Percentiles rank a stretch among this genome's conserved stretches.
Evolutionary conservation across 2,888 invertebrate genomes (phyloP).

Genomic region (Steinernema carpocapsae): DNA sequence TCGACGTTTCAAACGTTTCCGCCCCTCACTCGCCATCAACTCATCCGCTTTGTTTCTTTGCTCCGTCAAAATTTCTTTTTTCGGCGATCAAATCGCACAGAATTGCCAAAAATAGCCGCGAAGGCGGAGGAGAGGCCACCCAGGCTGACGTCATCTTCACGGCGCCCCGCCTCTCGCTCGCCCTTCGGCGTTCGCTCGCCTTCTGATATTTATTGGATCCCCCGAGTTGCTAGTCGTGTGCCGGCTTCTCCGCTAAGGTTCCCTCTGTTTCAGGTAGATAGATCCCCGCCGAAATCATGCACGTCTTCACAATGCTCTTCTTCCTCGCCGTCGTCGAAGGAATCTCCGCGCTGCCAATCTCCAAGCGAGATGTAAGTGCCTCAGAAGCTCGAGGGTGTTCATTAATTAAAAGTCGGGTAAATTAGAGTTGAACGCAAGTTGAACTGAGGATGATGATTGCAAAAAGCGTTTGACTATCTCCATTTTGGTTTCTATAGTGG

Average conservation of each 20-base stretch:
- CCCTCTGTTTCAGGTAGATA: constrained; percentile 11
- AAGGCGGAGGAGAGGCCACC: constrained; percentile 28
- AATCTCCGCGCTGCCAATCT: constrained; percentile 1
- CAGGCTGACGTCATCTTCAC: neutral
- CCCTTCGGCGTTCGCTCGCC: constrained; percentile 13
- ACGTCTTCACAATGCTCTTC: constrained; percentile 10
- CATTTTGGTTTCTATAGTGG: no score
- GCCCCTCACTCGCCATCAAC: no score
- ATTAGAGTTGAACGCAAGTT: no score
- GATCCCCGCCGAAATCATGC: neutral
- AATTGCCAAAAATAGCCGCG: no score
- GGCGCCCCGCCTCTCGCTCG: neutral
- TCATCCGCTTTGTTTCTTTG: neutral
- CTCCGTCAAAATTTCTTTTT: constrained; percentile 4
- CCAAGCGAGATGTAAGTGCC: constrained; percentile 19
- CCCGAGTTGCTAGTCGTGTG: neutral
- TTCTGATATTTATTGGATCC: neutral
- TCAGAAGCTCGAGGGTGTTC: neutral
- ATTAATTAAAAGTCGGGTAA: neutral
- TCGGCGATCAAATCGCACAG: neutral
- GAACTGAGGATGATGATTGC: no score
- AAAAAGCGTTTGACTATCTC: no score
- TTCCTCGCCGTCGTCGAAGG: constrained; percentile 2
- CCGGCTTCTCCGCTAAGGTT: neutral
- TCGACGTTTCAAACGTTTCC: neutral